Conservation (phyloP, 2,888 invertebrate genomes). For the Celastrina argiolus region DNA sequence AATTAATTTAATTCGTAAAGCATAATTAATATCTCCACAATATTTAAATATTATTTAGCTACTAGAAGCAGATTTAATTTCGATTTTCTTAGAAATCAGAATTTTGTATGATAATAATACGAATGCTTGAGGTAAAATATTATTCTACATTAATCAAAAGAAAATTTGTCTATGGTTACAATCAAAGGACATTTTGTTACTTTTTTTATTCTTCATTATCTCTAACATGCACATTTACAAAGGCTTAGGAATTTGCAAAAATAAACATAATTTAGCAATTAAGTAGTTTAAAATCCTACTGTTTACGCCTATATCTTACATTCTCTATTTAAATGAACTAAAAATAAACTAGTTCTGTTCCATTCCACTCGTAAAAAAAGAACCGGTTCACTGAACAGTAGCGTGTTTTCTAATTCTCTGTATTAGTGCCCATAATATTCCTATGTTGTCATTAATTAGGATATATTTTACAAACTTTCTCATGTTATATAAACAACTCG, state of each 20-base stretch:
- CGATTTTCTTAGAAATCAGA: too few relatives aligned
- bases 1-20: not conserved
- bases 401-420: conserved; percentile 1
- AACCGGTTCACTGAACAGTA: conserved; percentile 7
- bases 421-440: not conserved
- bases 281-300: not conserved
- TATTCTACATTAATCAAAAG: too few relatives aligned
- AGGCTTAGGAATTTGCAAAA: not conserved
- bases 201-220: not conserved
- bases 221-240: not conserved
- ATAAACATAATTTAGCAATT: not conserved
- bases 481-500: not conserved
- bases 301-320: not conserved
- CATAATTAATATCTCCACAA: not conserved
- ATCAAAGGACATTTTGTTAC: not conserved
- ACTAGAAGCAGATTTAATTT: too few relatives aligned
- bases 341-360: conserved; percentile 2
- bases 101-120: too few relatives aligned
- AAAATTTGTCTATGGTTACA: too few relatives aligned
- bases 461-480: not conserved
- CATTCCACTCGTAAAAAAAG: conserved; percentile 4
- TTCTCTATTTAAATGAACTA: conserved; percentile 2
- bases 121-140: too few relatives aligned
- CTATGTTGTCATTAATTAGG: conserved; percentile 1
- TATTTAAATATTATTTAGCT: not conserved